Evolutionary conservation across 2,113 vertebrate genomes (phyloP).

Genomic region (Oreocharis arfaki): DNA sequence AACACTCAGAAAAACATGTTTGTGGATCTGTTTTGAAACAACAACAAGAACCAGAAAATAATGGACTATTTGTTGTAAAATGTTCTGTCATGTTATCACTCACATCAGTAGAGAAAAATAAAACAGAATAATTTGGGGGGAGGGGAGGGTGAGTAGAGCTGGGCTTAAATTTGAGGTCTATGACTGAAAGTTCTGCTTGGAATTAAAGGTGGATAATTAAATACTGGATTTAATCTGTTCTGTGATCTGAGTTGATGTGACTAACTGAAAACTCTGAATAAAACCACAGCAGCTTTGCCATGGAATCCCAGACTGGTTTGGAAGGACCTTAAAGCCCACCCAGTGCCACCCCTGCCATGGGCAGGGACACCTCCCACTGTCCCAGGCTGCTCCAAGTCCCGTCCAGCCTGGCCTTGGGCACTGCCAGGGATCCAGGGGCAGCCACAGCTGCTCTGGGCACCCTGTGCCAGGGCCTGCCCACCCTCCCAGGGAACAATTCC

Average conservation of each 20-base stretch:
- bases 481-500: not conserved
- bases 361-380: not conserved
- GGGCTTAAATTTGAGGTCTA: not conserved
- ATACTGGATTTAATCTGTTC: not conserved
- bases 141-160: not conserved
- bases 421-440: not conserved
- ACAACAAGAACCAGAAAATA: not conserved
- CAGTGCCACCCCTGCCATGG: not conserved
- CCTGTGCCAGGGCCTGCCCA: accelerated
- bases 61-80: not conserved
- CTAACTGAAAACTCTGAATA: not conserved
- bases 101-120: not conserved
- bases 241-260: not conserved
- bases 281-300: not conserved
- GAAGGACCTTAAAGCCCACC: accelerated
- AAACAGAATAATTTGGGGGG: not conserved
- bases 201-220: not conserved
- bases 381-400: not conserved
- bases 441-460: not conserved
- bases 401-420: not conserved
- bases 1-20: not conserved
- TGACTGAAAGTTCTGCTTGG: not conserved
- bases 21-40: not conserved
- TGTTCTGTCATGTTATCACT: not conserved
- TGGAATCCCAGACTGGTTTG: not conserved